Base-by-base conservation (phyloP, 2,888 invertebrate species). In the Tiliacea citrago region DNA sequence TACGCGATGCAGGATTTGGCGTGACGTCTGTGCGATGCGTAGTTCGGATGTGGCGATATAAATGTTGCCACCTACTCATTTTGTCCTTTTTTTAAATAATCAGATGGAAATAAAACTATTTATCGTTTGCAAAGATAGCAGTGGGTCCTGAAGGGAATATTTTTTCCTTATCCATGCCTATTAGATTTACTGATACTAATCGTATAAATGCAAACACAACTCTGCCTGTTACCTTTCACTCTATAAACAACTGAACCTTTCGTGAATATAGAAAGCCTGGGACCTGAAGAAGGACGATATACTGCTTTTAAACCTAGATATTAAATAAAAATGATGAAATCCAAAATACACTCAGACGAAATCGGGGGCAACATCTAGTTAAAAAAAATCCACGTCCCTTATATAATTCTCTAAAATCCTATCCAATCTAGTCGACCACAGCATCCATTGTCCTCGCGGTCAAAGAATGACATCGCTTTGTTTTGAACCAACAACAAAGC, bases 401-500 rank as follows among this genome's bases (percentile, higher is more conserved):
- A 2, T 29, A 12, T 65, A 77, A 79, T 45, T 49, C 16, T 55
- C 10, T 42, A 29, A 77, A 73, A 73, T 45, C 49, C 76, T 47
- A 72, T 77, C 62, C 45, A 57, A 79, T 80, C 65, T 60, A 66
- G 73, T 35, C 24, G 51, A n/a, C 55, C 53, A 29, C 49, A 47
- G 42, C 29, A 4, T 55, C 47, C 73, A 73, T 80, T 77, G 77
- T 73, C 39, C 62, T 61, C 45, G 65, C 13, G 74, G 76, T 69
- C 55, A 70, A 79, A 76, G 69, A 67, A 79, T 81, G 83, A 76
- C 74, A 63, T 88, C 88, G 90, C 88, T 94, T 93, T 90, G 93
- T 94, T 93, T 92, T 91, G 86, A 79, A 83, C 85, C 82, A 53
- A 63, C 72, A 68, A 80, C 77, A 73, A 92, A 92, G 92, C 89